A percentile compares a stretch with the other conserved stretches of the same genome.
These are phyloP conservation scores for Pituophis catenifer DNA, from an alignment of 2,113 vertebrate species.

Conservation along the genomic window DNA sequence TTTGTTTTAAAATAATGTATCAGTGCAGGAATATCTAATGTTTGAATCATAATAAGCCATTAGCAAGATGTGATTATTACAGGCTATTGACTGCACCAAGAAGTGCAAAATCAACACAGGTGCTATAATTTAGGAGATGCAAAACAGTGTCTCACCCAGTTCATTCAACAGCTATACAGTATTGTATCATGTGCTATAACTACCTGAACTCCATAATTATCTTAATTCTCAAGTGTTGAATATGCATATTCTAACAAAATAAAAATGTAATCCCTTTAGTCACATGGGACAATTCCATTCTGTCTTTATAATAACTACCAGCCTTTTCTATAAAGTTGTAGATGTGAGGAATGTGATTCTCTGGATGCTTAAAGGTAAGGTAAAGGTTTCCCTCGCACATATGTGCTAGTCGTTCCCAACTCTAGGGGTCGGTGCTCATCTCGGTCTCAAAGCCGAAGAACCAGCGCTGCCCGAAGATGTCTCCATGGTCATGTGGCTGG, in stretches of 20 bases:
- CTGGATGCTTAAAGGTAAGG: neutral
- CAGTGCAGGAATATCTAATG: neutral
- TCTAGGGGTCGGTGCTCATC: too few relatives aligned
- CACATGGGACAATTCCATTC: neutral
- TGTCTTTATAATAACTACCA: neutral
- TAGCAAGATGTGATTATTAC: neutral
- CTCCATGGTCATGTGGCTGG: too few relatives aligned
- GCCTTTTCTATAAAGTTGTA: neutral
- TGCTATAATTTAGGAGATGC: neutral
- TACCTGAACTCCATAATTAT: neutral
- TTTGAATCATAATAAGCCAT: neutral
- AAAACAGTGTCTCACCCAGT: neutral
- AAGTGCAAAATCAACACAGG: neutral
- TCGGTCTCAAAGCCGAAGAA: too few relatives aligned
- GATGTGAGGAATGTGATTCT: neutral
- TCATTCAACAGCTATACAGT: neutral
- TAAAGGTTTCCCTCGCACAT: too few relatives aligned
- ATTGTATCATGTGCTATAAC: neutral
- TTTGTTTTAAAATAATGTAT: neutral
- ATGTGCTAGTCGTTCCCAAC: too few relatives aligned
- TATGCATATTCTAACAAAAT: neutral
- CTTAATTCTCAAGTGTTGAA: neutral
- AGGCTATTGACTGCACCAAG: neutral
- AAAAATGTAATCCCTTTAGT: neutral
- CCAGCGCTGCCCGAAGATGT: too few relatives aligned